These are phyloP conservation scores for Periophthalmus magnuspinnatus DNA, from an alignment of 2,797 vertebrate species.

Conservation along the genomic window DNA sequence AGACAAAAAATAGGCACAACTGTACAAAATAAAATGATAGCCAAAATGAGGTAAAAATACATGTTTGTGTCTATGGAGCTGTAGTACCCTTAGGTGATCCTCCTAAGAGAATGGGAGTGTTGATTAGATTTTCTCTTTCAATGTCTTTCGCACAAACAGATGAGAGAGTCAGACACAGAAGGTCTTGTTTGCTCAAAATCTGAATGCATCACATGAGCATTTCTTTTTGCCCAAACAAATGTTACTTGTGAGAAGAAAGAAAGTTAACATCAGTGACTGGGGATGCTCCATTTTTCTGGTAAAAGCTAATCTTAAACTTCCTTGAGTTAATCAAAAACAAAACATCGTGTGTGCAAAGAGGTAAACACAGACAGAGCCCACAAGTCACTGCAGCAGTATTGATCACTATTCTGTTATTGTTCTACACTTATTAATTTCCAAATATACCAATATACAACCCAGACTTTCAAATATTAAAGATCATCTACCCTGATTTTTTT, in stretches of 20 bases:
- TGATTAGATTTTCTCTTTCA: slow-evolving; percentile 26
- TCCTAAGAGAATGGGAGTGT: slow-evolving; percentile 45
- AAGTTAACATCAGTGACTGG: not conserved
- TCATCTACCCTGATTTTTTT: too few relatives aligned
- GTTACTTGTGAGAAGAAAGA: slow-evolving; percentile 8
- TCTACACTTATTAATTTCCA: too few relatives aligned
- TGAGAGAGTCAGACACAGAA: slow-evolving; percentile 22
- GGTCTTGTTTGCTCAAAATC: slow-evolving; percentile 5
- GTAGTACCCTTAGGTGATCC: slow-evolving; percentile 40
- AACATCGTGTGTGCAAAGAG: slow-evolving; percentile 38
- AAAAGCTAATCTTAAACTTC: slow-evolving; percentile 63
- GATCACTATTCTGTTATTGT: too few relatives aligned
- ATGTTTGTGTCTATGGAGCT: slow-evolving; percentile 38
- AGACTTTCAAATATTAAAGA: too few relatives aligned
- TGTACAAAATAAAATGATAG: slow-evolving; percentile 38
- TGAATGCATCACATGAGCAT: slow-evolving; percentile 22
- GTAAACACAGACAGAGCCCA: not conserved
- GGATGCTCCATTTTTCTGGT: slow-evolving; percentile 57
- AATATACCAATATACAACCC: too few relatives aligned
- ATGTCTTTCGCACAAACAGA: slow-evolving; percentile 6
- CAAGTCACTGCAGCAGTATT: not conserved
- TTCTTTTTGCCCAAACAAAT: slow-evolving; percentile 19
- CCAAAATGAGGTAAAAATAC: slow-evolving; percentile 62
- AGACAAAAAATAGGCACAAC: slow-evolving; percentile 35
- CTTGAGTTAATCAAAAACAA: slow-evolving; percentile 29